A percentile compares a stretch with the other conserved stretches of the same genome.
Conservation (phyloP, 2,113 vertebrate genomes). For the Amphiprion ocellaris region DNA sequence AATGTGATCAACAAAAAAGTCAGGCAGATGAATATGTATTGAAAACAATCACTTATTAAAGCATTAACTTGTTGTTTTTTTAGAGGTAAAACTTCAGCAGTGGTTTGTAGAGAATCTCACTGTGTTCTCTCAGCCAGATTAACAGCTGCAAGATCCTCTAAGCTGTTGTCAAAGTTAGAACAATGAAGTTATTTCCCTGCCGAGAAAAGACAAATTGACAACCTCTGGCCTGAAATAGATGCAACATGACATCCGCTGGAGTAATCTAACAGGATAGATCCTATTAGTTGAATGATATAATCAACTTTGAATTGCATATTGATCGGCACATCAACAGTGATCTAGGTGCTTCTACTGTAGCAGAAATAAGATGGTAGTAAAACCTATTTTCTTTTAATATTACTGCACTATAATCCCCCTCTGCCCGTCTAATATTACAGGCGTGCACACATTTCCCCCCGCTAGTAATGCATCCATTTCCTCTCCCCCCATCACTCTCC, state of each 20-base stretch:
- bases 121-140: no score
- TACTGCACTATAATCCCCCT: conserved; percentile 50
- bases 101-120: no score
- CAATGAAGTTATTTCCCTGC: conserved; percentile 21
- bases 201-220: conserved; percentile 18
- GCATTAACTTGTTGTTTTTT: no score
- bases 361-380: conserved; percentile 56
- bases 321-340: conserved; percentile 40
- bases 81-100: no score
- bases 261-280: conserved; percentile 30
- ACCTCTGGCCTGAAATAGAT: conserved; percentile 26
- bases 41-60: no score
- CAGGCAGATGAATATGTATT: no score
- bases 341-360: conserved; percentile 27
- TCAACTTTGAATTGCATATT: conserved; percentile 53
- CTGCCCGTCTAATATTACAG: conserved; percentile 64
- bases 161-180: conserved; percentile 1
- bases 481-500: conserved; percentile 31
- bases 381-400: conserved; percentile 64
- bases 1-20: no score
- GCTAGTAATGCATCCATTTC: conserved; percentile 70
- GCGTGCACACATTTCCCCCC: conserved; percentile 24
- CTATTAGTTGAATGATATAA: conserved; percentile 43
- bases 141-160: background rate
- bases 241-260: conserved; percentile 33